Percentiles rank a stretch among this genome's conserved stretches.
Evolutionary conservation across 2,888 invertebrate species (phyloP).

Genomic region (Hetaerina titia): DNA sequence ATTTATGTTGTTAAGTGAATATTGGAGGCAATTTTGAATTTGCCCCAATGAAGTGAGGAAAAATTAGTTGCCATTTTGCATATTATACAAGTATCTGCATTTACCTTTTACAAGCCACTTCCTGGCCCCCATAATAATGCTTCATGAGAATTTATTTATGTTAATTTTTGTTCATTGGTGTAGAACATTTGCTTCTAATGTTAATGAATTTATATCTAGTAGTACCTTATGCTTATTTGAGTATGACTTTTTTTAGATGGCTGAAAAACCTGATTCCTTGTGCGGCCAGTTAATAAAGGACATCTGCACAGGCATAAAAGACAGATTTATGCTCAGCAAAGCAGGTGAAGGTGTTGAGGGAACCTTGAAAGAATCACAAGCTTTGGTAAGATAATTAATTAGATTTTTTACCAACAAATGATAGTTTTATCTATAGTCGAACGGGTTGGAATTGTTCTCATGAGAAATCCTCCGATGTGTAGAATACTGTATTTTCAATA

Average conservation of each 20-base stretch:
- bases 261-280: conserved; percentile 80
- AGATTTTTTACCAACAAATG: no score
- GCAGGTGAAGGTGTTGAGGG: neutral
- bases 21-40: no score
- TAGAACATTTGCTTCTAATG: neutral
- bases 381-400: neutral
- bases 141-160: neutral
- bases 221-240: neutral
- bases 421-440: no score
- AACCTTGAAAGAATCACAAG: neutral
- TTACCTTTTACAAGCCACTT: neutral
- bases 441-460: no score
- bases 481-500: no score
- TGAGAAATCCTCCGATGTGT: no score
- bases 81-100: neutral
- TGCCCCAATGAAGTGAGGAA: no score
- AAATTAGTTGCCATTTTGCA: neutral
- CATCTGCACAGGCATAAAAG: conserved; percentile 69
- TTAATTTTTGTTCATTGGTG: neutral
- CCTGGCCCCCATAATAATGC: neutral
- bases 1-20: no score
- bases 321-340: neutral
- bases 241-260: conserved; percentile 76
- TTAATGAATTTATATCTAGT: conserved; percentile 28
- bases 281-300: conserved; percentile 75